phyloP scores from a whole-genome alignment of 2,797 vertebrate species.

The Myotis vivesi region DNA sequence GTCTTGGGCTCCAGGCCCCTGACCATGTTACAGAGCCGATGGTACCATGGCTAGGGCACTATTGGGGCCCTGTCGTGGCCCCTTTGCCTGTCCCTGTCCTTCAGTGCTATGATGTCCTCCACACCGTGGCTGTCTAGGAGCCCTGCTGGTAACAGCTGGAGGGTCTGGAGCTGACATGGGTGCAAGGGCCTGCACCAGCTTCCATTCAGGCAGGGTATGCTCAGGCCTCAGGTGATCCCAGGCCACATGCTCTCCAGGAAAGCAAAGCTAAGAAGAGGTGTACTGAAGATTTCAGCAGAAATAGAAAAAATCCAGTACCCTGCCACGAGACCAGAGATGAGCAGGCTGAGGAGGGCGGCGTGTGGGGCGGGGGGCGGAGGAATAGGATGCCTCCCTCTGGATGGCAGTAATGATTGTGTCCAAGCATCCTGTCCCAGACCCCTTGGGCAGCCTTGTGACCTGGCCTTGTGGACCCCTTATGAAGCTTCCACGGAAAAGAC shows the following conservation, averaged over 20 bases:
- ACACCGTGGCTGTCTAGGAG: accelerated
- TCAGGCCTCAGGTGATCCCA: background rate
- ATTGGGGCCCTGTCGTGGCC: accelerated
- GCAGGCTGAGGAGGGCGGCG: background rate
- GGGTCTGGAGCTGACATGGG: background rate
- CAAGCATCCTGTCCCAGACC: accelerated
- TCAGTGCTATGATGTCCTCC: background rate
- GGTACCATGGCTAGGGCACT: accelerated
- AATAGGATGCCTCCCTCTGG: too few relatives aligned
- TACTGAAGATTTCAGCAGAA: too few relatives aligned
- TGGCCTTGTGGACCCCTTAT: background rate
- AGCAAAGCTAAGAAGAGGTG: too few relatives aligned
- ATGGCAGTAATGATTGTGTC: accelerated
- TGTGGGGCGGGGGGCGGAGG: too few relatives aligned
- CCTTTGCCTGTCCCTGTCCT: background rate
- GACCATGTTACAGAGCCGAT: accelerated
- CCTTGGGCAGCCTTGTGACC: background rate
- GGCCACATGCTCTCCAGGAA: accelerated
- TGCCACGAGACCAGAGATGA: accelerated
- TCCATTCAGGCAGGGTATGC: accelerated
- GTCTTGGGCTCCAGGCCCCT: accelerated
- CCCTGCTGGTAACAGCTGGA: accelerated
- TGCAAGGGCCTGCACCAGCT: too few relatives aligned
- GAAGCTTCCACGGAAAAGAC: background rate
- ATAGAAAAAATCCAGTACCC: accelerated